Percentiles rank a stretch among this genome's conserved stretches.
Conservation (phyloP, 2,888 invertebrate genomes). For the Clunio marinus region DNA sequence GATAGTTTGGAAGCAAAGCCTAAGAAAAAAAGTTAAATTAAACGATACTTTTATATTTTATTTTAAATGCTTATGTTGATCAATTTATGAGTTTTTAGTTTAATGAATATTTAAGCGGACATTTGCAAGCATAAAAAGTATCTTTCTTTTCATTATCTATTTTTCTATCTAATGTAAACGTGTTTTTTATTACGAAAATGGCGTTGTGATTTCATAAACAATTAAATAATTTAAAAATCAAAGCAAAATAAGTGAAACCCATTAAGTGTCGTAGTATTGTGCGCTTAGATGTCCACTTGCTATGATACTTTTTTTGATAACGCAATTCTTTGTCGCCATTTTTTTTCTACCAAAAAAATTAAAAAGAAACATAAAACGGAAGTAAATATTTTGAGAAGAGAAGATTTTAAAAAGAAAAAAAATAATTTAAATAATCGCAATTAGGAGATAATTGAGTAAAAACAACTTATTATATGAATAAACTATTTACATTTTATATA, state of each 20-base stretch:
- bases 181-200: conserved; percentile 9
- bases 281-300: neutral
- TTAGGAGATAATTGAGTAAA: conserved; percentile 46
- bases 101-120: too few relatives aligned
- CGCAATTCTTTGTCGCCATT: conserved; percentile 44
- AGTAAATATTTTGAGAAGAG: conserved; percentile 51
- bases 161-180: neutral
- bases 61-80: neutral
- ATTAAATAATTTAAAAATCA: conserved; percentile 54
- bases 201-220: conserved; percentile 48
- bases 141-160: neutral
- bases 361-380: conserved; percentile 56
- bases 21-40: neutral
- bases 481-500: conserved; percentile 22
- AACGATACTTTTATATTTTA: neutral
- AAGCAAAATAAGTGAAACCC: conserved; percentile 45
- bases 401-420: conserved; percentile 52
- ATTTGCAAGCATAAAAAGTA: neutral
- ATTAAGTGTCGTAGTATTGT: neutral
- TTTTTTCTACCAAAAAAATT: conserved; percentile 55
- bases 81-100: neutral
- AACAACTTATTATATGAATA: conserved; percentile 2
- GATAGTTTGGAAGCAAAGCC: neutral
- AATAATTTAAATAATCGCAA: conserved; percentile 55
- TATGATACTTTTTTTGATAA: neutral